These are phyloP conservation scores for Clarias platycephalus DNA, from an alignment of 2,797 vertebrate species.

Conservation along the genomic window DNA sequence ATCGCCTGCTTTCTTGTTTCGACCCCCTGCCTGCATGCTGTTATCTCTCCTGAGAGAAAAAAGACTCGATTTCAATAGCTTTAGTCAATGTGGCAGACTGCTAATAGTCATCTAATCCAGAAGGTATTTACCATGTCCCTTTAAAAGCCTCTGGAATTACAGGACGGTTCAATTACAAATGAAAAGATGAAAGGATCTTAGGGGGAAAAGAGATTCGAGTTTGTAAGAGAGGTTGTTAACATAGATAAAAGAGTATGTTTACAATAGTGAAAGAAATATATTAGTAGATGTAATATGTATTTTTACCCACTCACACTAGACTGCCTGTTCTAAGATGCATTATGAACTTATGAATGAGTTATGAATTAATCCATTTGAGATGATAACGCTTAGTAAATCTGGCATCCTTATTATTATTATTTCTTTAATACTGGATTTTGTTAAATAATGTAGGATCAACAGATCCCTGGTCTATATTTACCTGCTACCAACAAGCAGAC, in stretches of 20 bases:
- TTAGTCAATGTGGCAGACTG: constrained; percentile 22
- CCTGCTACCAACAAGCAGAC: not conserved
- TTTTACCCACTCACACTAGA: not conserved
- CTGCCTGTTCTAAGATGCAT: not conserved
- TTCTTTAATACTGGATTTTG: not conserved
- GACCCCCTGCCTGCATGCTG: constrained; percentile 11
- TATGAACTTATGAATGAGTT: not conserved
- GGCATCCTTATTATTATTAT: no score
- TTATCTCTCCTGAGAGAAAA: constrained; percentile 17
- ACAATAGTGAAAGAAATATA: not conserved
- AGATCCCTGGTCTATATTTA: not conserved
- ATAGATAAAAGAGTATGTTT: not conserved
- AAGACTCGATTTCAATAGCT: constrained; percentile 13
- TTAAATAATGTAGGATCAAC: not conserved
- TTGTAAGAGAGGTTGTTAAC: not conserved
- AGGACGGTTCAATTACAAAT: constrained; percentile 30
- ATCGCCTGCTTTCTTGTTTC: not conserved
- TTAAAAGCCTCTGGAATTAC: constrained; percentile 32
- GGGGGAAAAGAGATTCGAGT: not conserved
- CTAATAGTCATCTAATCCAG: constrained; percentile 35
- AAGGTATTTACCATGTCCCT: constrained; percentile 18
- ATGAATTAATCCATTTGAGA: not conserved
- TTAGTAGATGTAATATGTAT: not conserved
- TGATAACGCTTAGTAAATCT: not conserved
- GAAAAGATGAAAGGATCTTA: constrained; percentile 20